Conservation (phyloP, 2,113 vertebrate genomes). For the Ceuthmochares aereus region DNA sequence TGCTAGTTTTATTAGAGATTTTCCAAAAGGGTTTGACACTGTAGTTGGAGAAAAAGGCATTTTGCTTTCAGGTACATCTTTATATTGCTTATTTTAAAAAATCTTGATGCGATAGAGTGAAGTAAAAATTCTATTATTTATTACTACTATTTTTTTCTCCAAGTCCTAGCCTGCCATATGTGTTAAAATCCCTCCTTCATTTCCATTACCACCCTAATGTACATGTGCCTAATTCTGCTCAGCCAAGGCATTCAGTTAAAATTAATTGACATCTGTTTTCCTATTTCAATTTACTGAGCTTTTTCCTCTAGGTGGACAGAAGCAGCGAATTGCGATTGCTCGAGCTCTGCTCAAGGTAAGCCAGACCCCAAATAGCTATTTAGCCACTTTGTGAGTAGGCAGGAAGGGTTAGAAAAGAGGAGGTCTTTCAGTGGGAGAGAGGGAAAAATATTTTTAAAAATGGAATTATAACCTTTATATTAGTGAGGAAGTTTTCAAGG, state of each 20-base stretch:
- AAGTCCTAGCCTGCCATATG: not conserved
- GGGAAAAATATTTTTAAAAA: not conserved
- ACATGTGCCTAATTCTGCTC: not conserved
- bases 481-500: not conserved
- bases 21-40: slow-evolving; percentile 91
- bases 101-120: not conserved
- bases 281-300: not conserved
- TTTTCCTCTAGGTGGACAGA: slow-evolving; percentile 89
- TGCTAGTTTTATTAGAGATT: slow-evolving; percentile 85
- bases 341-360: slow-evolving; percentile 94
- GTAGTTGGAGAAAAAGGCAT: slow-evolving; percentile 96
- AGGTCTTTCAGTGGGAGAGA: not conserved
- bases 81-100: not conserved
- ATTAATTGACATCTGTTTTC: not conserved
- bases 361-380: not conserved
- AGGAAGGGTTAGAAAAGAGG: not conserved
- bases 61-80: slow-evolving; percentile 88
- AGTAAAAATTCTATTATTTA: not conserved
- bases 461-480: not conserved
- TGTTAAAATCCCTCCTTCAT: not conserved
- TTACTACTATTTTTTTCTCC: not conserved
- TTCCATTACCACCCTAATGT: not conserved
- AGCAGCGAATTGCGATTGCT: slow-evolving; percentile 96
- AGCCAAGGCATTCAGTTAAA: not conserved
- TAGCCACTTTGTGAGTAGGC: not conserved